These are phyloP conservation scores for Hanleya hanleyi DNA, from an alignment of 2,888 invertebrate genomes.

Conservation along the genomic window DNA sequence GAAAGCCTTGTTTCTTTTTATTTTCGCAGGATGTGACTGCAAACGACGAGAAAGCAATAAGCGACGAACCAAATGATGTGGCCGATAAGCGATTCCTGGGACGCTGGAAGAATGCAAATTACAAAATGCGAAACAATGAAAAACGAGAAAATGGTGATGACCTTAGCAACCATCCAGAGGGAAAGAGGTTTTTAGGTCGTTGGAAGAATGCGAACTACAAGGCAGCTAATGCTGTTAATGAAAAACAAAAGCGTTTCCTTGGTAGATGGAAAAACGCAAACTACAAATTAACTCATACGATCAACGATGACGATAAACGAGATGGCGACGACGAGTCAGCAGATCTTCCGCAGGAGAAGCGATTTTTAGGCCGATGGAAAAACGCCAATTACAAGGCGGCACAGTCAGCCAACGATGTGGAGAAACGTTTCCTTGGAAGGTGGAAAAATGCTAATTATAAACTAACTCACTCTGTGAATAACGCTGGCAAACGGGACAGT, in stretches of 20 bases:
- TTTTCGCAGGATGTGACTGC: no score
- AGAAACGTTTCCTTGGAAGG: not conserved
- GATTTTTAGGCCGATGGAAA: constrained; percentile 11
- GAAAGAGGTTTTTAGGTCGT: constrained; percentile 2
- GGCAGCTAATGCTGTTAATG: not conserved
- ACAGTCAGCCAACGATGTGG: not conserved
- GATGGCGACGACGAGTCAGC: not conserved
- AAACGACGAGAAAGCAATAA: no score
- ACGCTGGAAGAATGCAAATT: no score
- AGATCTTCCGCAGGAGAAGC: not conserved
- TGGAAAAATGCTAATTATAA: constrained; percentile 6
- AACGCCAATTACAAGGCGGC: not conserved
- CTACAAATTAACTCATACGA: not conserved
- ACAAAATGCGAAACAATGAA: no score
- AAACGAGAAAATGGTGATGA: no score
- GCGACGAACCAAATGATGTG: no score
- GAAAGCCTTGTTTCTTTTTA: no score
- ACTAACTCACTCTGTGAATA: not conserved
- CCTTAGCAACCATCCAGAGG: no score
- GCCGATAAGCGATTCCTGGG: no score
- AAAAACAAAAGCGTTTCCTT: not conserved
- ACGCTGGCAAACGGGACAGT: not conserved
- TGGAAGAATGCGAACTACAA: constrained; percentile 6
- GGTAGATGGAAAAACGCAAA: constrained; percentile 9
- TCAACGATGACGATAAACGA: not conserved